Conservation (phyloP, 2,797 vertebrate species). For the Naso thynnoides region DNA sequence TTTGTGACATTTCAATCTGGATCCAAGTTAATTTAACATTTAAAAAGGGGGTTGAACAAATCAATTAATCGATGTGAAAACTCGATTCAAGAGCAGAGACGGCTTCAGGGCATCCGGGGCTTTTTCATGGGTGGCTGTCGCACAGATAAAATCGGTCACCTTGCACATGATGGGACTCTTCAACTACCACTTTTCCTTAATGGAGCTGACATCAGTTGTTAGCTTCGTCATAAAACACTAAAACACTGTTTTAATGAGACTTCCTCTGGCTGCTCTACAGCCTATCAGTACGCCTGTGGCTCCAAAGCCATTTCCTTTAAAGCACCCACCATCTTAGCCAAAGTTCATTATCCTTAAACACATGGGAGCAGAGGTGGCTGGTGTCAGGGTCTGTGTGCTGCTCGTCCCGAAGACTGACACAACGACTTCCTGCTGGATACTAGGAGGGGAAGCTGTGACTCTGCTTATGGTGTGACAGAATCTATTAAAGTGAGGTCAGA, state of each 20-base stretch:
- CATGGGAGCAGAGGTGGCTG: conserved; percentile 4
- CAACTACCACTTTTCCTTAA: conserved; percentile 53
- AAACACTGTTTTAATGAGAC: conserved; percentile 64
- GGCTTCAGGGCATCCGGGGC: conserved; percentile 12
- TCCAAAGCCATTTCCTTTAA: conserved; percentile 32
- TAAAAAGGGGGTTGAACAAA: conserved; percentile 50
- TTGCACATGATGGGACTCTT: conserved; percentile 56
- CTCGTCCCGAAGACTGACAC: conserved; percentile 12
- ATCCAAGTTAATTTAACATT: conserved; percentile 67
- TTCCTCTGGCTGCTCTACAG: conserved; percentile 55
- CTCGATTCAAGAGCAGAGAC: conserved; percentile 6
- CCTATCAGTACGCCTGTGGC: conserved; percentile 56
- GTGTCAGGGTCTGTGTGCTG: conserved; percentile 26
- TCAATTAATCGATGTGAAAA: conserved; percentile 60
- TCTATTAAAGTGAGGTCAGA: too few species aligned
- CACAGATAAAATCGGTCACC: conserved; percentile 58
- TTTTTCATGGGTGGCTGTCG: conserved; percentile 22
- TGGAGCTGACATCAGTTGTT: conserved; percentile 49
- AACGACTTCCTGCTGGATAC: background rate
- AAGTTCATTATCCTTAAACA: conserved; percentile 47
- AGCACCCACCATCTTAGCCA: conserved; percentile 39
- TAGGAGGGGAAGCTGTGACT: background rate
- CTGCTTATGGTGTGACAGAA: too few species aligned
- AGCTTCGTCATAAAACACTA: conserved; percentile 61
- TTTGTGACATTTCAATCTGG: conserved; percentile 66